Conservation (phyloP, 2,113 vertebrate genomes). For the Thoracochromis brauschi region DNA sequence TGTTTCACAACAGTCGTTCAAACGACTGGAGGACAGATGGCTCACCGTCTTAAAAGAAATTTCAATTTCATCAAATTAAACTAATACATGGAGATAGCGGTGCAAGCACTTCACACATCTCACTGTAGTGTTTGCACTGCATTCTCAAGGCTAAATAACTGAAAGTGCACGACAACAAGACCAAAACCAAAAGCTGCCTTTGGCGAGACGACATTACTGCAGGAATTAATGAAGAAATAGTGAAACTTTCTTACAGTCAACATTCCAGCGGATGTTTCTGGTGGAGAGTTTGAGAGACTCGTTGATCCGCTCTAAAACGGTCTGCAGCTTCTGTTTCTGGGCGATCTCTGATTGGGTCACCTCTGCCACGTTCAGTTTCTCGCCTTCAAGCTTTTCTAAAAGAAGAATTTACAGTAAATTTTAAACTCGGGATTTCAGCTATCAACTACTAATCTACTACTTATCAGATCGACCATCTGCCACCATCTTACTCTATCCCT, state of each 20-base stretch:
- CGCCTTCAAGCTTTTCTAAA: constrained; percentile 84
- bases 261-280: constrained; percentile 86
- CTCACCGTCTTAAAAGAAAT: neutral
- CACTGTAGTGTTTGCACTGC: neutral
- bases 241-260: constrained; percentile 82
- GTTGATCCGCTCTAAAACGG: constrained; percentile 86
- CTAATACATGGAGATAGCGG: fast-evolving
- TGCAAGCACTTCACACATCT: neutral
- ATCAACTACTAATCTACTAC: neutral
- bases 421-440: neutral
- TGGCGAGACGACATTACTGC: neutral
- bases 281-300: constrained; percentile 87
- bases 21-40: neutral
- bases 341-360: constrained; percentile 93
- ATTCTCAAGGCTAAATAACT: neutral
- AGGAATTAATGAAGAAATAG: neutral
- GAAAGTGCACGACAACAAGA: neutral
- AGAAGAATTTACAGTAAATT: neutral
- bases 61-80: neutral
- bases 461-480: neutral
- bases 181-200: neutral
- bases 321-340: constrained; percentile 96
- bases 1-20: neutral
- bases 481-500: neutral
- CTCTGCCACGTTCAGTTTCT: constrained; percentile 92